A percentile compares a stretch with the other conserved stretches of the same genome.
Evolutionary conservation across 2,797 vertebrate genomes (phyloP).

Genomic region (Cyprinodon diabolis): DNA sequence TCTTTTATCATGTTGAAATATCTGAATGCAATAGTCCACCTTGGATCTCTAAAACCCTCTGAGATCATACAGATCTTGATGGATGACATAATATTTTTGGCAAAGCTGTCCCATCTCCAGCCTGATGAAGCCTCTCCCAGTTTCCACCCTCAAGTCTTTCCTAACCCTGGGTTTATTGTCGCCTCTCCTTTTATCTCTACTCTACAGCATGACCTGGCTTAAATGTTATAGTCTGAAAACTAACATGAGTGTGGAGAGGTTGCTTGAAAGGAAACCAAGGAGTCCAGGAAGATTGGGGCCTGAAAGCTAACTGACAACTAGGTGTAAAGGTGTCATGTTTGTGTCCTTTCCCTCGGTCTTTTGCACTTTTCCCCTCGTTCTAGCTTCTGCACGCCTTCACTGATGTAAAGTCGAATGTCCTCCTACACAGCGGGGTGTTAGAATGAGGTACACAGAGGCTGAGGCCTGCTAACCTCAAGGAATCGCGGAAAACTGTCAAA

Average conservation of each 20-base stretch:
- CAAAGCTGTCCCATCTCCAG: constrained; percentile 27
- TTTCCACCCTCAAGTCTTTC: constrained; percentile 46
- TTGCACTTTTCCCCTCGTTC: constrained; percentile 24
- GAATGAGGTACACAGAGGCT: constrained; percentile 39
- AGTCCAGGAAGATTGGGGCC: constrained; percentile 47
- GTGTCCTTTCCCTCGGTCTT: constrained; percentile 45
- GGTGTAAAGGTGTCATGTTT: constrained; percentile 76
- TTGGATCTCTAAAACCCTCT: constrained; percentile 14
- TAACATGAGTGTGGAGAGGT: constrained; percentile 53
- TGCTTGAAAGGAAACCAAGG: constrained; percentile 46
- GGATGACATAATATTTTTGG: constrained; percentile 52
- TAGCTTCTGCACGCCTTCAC: constrained; percentile 33
- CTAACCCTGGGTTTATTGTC: constrained; percentile 42
- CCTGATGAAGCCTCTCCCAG: constrained; percentile 27
- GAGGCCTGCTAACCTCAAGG: constrained; percentile 36
- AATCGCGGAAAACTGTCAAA: constrained; percentile 73
- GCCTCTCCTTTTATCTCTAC: constrained; percentile 61
- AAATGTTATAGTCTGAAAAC: constrained; percentile 73
- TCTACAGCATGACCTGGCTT: constrained; percentile 47
- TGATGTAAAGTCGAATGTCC: constrained; percentile 57
- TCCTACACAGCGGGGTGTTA: constrained; percentile 46
- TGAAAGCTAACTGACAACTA: constrained; percentile 71
- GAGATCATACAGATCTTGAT: constrained; percentile 34
- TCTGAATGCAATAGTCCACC: constrained; percentile 5
- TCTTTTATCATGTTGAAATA: constrained; percentile 20